A percentile compares a stretch with the other conserved stretches of the same genome.
phyloP scores from a whole-genome alignment of 2,113 vertebrate species.

The Mandrillus leucophaeus region DNA sequence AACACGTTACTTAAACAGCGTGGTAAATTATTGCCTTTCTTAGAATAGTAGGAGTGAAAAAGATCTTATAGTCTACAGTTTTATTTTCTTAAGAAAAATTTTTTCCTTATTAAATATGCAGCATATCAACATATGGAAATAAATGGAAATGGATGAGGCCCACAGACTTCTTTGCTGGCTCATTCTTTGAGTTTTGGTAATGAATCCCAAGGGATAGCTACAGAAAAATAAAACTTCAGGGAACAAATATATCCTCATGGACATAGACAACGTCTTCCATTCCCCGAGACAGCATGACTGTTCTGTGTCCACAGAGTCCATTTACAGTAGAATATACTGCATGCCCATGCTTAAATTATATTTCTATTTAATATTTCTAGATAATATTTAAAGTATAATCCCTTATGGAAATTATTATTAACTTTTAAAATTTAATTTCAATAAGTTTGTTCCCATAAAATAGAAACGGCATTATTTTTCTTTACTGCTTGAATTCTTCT shows the following conservation, averaged over 20 bases:
- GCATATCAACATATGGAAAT: background rate
- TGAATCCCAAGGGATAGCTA: background rate
- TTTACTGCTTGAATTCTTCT: conserved; percentile 36
- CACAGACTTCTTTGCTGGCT: background rate
- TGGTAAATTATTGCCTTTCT: background rate
- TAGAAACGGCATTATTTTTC: conserved; percentile 25
- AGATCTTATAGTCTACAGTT: background rate
- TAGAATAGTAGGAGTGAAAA: background rate
- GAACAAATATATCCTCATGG: background rate
- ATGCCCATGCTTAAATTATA: background rate
- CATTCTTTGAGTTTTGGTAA: background rate
- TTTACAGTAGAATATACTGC: background rate
- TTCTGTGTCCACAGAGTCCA: background rate
- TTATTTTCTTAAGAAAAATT: background rate
- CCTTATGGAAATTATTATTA: background rate
- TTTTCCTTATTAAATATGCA: background rate
- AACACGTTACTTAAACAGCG: background rate
- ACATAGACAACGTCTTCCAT: background rate
- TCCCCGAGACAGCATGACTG: background rate
- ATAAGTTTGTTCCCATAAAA: background rate
- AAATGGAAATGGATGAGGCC: background rate
- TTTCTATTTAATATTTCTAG: conserved; percentile 10
- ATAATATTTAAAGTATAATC: background rate
- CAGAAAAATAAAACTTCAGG: background rate
- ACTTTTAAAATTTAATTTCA: conserved; percentile 9